These are phyloP conservation scores for Erythrocercus mccallii DNA, from an alignment of 2,113 vertebrate genomes.

Conservation along the genomic window DNA sequence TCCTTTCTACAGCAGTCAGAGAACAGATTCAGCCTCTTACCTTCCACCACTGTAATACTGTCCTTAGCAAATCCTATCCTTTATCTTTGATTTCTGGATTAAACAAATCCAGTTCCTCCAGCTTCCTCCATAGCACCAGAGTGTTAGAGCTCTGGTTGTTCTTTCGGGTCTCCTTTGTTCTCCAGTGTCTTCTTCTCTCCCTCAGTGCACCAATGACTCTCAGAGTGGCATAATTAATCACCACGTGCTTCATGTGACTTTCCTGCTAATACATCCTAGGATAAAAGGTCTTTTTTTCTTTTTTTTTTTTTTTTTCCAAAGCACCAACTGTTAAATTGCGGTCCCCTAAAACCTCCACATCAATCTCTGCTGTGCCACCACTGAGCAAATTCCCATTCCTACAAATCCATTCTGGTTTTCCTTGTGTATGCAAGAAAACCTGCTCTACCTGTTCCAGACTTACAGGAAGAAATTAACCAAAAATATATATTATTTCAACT, in stretches of 20 bases:
- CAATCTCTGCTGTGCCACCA: neutral
- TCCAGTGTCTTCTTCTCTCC: neutral
- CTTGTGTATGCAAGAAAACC: neutral
- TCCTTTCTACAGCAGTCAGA: neutral
- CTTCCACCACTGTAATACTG: neutral
- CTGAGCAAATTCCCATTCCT: neutral
- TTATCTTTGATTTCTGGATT: neutral
- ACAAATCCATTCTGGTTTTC: neutral
- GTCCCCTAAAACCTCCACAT: neutral
- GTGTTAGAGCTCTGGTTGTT: neutral
- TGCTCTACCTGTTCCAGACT: neutral
- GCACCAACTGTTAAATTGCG: neutral
- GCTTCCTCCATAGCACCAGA: neutral
- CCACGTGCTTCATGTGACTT: neutral
- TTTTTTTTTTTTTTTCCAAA: neutral
- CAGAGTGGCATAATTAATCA: neutral
- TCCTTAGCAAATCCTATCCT: neutral
- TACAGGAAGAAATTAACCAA: neutral
- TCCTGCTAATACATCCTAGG: neutral
- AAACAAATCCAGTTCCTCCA: neutral
- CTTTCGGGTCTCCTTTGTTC: neutral
- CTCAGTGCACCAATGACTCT: neutral
- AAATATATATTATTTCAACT: neutral
- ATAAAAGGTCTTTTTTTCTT: neutral
- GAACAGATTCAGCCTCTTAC: neutral